Evolutionary conservation across 1,140 invertebrate species (phyloP), one percentile per base, ranked within the genome.

Genomic region (Drosophila leontia): DNA sequence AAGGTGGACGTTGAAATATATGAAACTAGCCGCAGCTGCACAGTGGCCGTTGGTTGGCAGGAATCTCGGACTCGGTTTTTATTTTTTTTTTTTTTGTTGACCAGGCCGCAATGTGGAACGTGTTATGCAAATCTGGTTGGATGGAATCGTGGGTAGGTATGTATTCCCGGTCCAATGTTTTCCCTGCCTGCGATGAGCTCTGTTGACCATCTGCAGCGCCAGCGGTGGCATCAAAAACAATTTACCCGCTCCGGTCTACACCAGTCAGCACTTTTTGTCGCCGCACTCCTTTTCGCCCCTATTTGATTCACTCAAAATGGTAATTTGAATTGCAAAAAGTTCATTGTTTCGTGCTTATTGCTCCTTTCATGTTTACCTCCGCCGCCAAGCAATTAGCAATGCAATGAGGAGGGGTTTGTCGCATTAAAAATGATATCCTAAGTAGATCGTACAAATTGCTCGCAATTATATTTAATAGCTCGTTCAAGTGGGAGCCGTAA

Each of bases 361-460:
- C 68, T 45, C 42, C 41, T 58, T 57, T 62, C 17, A 35, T 78
- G 26, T 67, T 59, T 47, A 67, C 53, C 56, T 75, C 53, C 11
- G 29, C 64, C 71, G 29, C 48, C 48, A 34, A 37, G 55, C 84
- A 87, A 87, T 87, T 87, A 87, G 84, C 84, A 88, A 88, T 56
- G 55, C 39, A 42, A 50, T 57, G 41, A 45, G 59, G 29, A 37
- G 34, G 23, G 61, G 62, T 55, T 37, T 50, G 71, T 57, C 62
- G 75, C 83, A 88, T 88, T 84, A 81, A 81, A 87, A 84, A 90
- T 87, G 85, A 88, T 88, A 90, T 88, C 61, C 85, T 75, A 84
- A 90, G 85, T 88, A 90, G 77, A 88, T 90, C 80, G 80, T 71
- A 81, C 87, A 88, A 90, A 88, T 88, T 75, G 80, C 85, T 75